Base-by-base conservation (phyloP, 2,113 vertebrate species). In the Hydrolagus affinis region DNA sequence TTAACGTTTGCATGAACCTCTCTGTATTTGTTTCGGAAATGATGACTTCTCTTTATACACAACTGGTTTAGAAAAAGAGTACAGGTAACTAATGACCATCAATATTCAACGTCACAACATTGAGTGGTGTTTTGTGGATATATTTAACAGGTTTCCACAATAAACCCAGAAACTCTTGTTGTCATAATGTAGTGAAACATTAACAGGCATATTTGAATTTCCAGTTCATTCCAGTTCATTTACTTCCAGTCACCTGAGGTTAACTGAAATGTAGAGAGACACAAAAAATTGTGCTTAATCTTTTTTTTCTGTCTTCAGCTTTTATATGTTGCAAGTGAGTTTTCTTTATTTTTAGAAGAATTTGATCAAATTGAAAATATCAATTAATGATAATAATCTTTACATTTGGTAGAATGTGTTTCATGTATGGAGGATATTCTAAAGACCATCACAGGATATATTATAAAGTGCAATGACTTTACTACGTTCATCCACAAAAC, bases 221-320 rank as follows among this genome's bases (percentile, higher is more conserved):
- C 78, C 78, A 83, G 78, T 83, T 83, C 77, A 83, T 83, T 83
- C 77, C 23, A 17, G 77, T 83, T 83, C 62, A 83, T 83, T 83
- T 66, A 83, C 62, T 83, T 83, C 25, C 19, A 30, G 78, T 83
- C 25, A 66, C 32, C 62, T 66, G 60, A 66, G 59, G 25, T 83
- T 28, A 17, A 17, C 25, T 30, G 78, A 83, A 44, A 44, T 44
- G 6, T 44, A 44, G 44, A 44, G 44, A 44, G 44, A 44, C 44
- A 44, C 44, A 44, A 44, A 44, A 44, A 44, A 44, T 57, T 76
- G 3, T 14, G 44, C 6, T 44, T 44, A 1, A 44, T 44, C 44
- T 44, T 44, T 44, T 44, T 44, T 44, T 6, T 44, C n/a, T n/a
- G n/a, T n/a, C n/a, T n/a, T n/a, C n/a, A 44, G 44, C 44, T 44